Conservation (phyloP, 2,888 invertebrate species). For the Steromphala cineraria region DNA sequence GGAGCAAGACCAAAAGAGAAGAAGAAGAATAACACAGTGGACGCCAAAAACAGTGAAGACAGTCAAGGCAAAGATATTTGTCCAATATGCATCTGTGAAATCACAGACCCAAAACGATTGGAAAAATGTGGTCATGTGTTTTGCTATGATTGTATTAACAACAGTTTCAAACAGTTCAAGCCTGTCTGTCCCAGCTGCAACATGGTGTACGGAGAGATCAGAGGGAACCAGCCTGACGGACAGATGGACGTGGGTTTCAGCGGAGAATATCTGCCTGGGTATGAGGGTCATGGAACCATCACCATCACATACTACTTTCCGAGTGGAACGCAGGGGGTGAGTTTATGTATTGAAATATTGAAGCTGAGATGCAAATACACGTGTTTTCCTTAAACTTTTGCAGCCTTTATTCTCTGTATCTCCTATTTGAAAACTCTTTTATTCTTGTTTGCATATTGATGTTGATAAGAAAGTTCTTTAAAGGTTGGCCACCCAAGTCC, state of each 20-base stretch:
- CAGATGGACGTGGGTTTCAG: constrained; percentile 40
- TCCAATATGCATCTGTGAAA: constrained; percentile 54
- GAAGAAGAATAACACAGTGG: too few species aligned
- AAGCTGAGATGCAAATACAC: background rate
- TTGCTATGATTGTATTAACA: constrained; percentile 59
- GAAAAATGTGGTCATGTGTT: constrained; percentile 60
- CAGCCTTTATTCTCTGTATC: background rate
- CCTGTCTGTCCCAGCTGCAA: constrained; percentile 67
- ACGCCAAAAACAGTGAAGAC: background rate
- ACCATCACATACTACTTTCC: constrained; percentile 68
- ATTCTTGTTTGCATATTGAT: too few species aligned
- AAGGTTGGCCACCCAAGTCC: constrained; percentile 63
- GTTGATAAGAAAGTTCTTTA: background rate
- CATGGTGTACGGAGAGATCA: constrained; percentile 53
- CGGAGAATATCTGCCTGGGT: constrained; percentile 39
- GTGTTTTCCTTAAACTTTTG: too few species aligned
- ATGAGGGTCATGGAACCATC: constrained; percentile 41
- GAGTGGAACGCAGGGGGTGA: constrained; percentile 57
- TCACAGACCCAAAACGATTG: constrained; percentile 38
- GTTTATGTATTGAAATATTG: background rate
- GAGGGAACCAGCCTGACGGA: constrained; percentile 66
- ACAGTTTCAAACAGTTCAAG: constrained; percentile 48
- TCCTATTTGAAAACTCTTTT: too few species aligned
- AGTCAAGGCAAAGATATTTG: constrained; percentile 34
- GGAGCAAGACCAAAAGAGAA: too few species aligned